Base-by-base conservation (phyloP, 2,888 invertebrate genomes). In the Limnephilus rhombicus region DNA sequence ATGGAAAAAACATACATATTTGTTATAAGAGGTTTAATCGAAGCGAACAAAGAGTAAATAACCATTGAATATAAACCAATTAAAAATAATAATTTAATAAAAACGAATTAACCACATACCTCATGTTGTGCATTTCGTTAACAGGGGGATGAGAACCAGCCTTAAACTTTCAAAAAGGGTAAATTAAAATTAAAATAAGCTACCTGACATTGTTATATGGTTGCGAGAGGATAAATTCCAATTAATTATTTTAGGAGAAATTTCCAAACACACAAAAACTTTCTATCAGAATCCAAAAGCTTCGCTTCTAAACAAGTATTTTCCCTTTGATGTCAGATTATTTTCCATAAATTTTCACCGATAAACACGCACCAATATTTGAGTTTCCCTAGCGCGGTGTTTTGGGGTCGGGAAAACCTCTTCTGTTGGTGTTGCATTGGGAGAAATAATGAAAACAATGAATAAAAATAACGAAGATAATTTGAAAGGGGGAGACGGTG, bases 301-400 rank as follows among this genome's bases (percentile, higher is more conserved):
- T 88, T 37, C 49, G 86, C 88, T 41, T 89, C 37, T 68, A 68
- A 86, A 80, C 68, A 68, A 88, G 53, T 88, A 37, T 68, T 88
- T 88, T 88, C 12, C 31, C 88, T 88, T 88, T 88, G 88, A 88
- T 68, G 88, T 88, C 24, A 49, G 80, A 37, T 89, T 89, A 80
- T 89, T 89, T 89, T 89, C 88, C 88, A 89, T 89, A 80, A 89
- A 89, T 89, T 89, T 89, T 37, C 37, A 24, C 88, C 80, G 80
- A 89, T 89, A 89, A 89, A 89, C 88, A 89, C 68, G 88, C 41
- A n/a, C 88, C 80, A 80, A 87, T 87, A 87, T 87, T 87, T 87
- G 87, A 49, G 53, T 87, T 87, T 34, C 11, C 15, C 7, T 13
- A 53, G 18, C 53, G 53, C 18, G 18, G 18, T 5, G 53, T 53